phyloP scores from a whole-genome alignment of 2,888 invertebrate species.

The Cabera pusaria region DNA sequence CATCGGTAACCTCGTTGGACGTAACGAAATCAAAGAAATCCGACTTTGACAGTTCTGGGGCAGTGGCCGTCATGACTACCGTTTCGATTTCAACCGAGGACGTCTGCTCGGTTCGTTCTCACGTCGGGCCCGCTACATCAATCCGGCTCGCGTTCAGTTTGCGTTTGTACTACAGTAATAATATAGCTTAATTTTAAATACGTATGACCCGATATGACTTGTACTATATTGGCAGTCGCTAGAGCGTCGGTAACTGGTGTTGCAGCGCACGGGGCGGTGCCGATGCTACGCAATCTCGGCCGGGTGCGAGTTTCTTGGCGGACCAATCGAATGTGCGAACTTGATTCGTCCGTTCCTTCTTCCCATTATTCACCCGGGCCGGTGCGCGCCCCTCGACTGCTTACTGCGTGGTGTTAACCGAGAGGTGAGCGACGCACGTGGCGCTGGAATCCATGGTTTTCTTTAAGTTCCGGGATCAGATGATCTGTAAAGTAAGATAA shows the following conservation, averaged over 20 bases:
- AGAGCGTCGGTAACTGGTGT: slow-evolving; percentile 80
- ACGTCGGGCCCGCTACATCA: slow-evolving; percentile 57
- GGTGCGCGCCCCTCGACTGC: slow-evolving; percentile 53
- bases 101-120: slow-evolving; percentile 55
- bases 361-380: slow-evolving; percentile 79
- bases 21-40: slow-evolving; percentile 96
- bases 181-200: slow-evolving; percentile 71
- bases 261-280: slow-evolving; percentile 42
- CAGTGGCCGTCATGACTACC: slow-evolving; percentile 94
- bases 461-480: slow-evolving; percentile 15
- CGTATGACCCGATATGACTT: slow-evolving; percentile 79
- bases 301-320: slow-evolving; percentile 63
- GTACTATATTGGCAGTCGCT: slow-evolving; percentile 82
- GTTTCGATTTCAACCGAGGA: slow-evolving; percentile 75
- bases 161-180: slow-evolving; percentile 77
- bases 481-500: slow-evolving; percentile 60
- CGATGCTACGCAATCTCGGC: slow-evolving; percentile 64
- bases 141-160: slow-evolving; percentile 53
- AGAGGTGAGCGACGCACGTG: slow-evolving; percentile 36
- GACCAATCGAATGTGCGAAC: slow-evolving; percentile 79
- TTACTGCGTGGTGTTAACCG: slow-evolving; percentile 55
- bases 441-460: slow-evolving; percentile 52
- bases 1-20: slow-evolving; percentile 89
- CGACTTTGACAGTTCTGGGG: slow-evolving; percentile 93
- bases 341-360: slow-evolving; percentile 80